A percentile compares a stretch with the other conserved stretches of the same genome.
Evolutionary conservation across 2,113 vertebrate genomes (phyloP).

Genomic region (Takifugu bimaculatus): DNA sequence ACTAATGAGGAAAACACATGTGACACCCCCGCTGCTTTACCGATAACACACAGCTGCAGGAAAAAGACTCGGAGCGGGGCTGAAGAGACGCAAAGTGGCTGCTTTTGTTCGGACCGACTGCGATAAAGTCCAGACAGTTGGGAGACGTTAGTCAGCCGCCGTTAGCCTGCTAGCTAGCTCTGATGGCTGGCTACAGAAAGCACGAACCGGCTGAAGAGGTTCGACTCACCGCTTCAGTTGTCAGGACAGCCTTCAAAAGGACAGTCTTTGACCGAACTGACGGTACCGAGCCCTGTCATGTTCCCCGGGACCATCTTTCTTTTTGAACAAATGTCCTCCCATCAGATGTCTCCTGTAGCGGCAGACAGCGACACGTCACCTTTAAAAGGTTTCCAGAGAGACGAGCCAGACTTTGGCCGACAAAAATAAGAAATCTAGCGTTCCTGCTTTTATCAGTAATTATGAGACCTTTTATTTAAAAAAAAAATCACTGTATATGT

Average conservation of each 20-base stretch:
- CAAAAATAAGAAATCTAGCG: constrained; percentile 13
- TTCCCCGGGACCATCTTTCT: constrained; percentile 34
- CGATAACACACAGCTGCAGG: too few species aligned
- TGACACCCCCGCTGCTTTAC: too few species aligned
- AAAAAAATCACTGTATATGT: too few species aligned
- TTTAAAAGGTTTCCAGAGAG: constrained; percentile 71
- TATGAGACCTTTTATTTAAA: too few species aligned
- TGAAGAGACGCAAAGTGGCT: too few species aligned
- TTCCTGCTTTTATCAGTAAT: too few species aligned
- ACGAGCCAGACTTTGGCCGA: constrained; percentile 65
- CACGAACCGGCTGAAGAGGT: background rate
- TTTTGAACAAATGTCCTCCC: constrained; percentile 8
- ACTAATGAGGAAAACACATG: too few species aligned
- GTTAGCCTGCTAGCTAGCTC: constrained; percentile 56
- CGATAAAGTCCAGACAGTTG: background rate
- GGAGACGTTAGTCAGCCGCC: background rate
- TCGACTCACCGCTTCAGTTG: constrained; percentile 47
- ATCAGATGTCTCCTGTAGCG: constrained; percentile 26
- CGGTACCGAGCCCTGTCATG: constrained; percentile 23
- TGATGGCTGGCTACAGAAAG: background rate
- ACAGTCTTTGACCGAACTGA: constrained; percentile 5
- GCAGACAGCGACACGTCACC: constrained; percentile 58
- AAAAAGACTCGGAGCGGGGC: too few species aligned
- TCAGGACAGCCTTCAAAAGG: constrained; percentile 10
- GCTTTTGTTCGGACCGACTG: background rate